phyloP scores from a whole-genome alignment of 2,113 vertebrate genomes.

The Pluvianellus socialis region DNA sequence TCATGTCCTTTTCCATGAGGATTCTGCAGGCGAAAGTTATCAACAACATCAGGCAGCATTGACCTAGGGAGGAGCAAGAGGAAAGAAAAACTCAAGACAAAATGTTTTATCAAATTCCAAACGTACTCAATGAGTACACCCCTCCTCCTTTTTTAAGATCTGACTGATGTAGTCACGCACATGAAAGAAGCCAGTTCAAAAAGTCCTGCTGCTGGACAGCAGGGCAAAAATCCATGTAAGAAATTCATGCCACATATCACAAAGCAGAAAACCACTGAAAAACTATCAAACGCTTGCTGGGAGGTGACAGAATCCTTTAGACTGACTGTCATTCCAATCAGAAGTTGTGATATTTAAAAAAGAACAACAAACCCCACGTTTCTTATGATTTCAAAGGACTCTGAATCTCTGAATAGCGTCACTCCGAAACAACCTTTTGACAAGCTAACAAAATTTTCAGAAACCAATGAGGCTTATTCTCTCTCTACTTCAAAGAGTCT shows the following conservation, averaged over 20 bases:
- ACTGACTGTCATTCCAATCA: not conserved
- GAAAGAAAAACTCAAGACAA: not conserved
- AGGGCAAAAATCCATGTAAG: not conserved
- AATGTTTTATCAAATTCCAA: not conserved
- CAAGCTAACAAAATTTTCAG: slow-evolving; percentile 7
- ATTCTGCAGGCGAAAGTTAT: slow-evolving; percentile 88
- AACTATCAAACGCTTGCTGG: not conserved
- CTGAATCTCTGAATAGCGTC: not conserved
- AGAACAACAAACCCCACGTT: fast-evolving
- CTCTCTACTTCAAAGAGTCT: not conserved
- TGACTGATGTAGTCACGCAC: not conserved
- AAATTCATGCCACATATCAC: not conserved
- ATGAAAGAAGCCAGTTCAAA: not conserved
- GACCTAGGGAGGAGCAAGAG: slow-evolving; percentile 78
- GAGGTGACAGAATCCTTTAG: not conserved
- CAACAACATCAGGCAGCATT: slow-evolving; percentile 95
- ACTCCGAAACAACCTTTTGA: not conserved
- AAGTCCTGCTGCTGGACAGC: not conserved
- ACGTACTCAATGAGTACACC: not conserved
- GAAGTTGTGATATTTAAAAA: not conserved
- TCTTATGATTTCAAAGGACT: not conserved
- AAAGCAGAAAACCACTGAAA: not conserved
- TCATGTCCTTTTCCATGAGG: slow-evolving; percentile 84
- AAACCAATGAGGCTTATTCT: not conserved
- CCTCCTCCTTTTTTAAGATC: not conserved